Evolutionary conservation across 2,113 vertebrate genomes (phyloP), one percentile per base, ranked within the genome.

Genomic region (Petromus typicus): DNA sequence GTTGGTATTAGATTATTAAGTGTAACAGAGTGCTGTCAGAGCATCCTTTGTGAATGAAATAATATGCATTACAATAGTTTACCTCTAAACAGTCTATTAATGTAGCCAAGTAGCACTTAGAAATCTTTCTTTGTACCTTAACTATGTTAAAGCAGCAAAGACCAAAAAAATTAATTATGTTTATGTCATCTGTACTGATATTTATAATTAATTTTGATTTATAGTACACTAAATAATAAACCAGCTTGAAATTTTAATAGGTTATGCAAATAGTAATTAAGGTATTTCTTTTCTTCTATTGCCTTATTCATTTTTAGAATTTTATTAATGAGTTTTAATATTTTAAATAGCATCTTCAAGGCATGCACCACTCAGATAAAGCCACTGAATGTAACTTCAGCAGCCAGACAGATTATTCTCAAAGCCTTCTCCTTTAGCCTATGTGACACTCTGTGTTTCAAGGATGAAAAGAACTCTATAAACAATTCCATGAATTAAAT

Each of bases 401-500:
- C 75, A 96, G 91, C 94, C 97, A 95, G 93, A 92, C 66, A 96
- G 95, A 97, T 95, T 95, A 90, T 95, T 97, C 97, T 95, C 93
- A 89, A 59, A 73, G 54, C 87, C 73, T 89, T 96, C 76, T 94
- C 51, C 96, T 95, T 86, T 27, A 95, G 83, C 54, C 78, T 61
- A 73, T 97, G 97, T 97, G 93, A 66, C 91, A 69, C 83, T 96
- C 83, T 8, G 63, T 90, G 86, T 97, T 98, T 97, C 82, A 91
- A 95, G 80, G 91, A 98, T 97, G 95, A 97, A 97, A 98, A 98
- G 95, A 96, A 97, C 64, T 97, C 97, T 96, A 90, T 97, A 97
- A 98, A 98, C 98, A 98, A 98, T 99, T 99, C 98, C 96, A 79
- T 95, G 97, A 98, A 98, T 97, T 97, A 98, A 98, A 98, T 98